A percentile compares a stretch with the other conserved stretches of the same genome.
Conservation (phyloP, 2,888 invertebrate species). For the Diaperis boleti region DNA sequence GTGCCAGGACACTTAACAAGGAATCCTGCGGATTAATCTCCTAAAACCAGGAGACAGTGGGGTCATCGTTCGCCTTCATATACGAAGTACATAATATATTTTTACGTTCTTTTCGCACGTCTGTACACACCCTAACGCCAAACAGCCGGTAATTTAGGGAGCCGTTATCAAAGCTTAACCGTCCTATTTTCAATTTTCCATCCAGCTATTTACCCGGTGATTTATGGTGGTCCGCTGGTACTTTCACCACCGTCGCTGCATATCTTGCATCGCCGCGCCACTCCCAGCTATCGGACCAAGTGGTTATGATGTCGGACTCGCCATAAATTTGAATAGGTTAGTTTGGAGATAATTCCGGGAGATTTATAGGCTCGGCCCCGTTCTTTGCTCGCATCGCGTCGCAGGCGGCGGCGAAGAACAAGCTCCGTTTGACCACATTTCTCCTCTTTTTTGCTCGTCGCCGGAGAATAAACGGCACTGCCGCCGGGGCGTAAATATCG, state of each 20-base stretch:
- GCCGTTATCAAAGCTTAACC: constrained; percentile 77
- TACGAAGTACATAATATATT: too few species aligned
- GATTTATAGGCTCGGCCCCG: too few species aligned
- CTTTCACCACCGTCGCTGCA: constrained; percentile 69
- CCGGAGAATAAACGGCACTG: too few species aligned
- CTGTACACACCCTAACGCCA: too few species aligned
- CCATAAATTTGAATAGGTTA: constrained; percentile 62
- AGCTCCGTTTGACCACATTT: too few species aligned
- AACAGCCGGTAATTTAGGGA: constrained; percentile 74
- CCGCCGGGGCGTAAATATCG: too few species aligned
- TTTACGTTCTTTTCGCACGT: too few species aligned
- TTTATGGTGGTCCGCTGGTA: constrained; percentile 66
- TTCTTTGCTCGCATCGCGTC: too few species aligned
- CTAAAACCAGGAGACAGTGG: constrained; percentile 64
- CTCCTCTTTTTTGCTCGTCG: too few species aligned
- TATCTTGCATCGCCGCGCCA: constrained; percentile 73
- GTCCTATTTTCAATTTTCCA: constrained; percentile 62
- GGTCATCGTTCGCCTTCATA: too few species aligned
- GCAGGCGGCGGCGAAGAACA: too few species aligned
- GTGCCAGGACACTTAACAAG: constrained; percentile 51
- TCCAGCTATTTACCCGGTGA: constrained; percentile 61
- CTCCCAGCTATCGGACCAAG: constrained; percentile 70
- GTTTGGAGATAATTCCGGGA: too few species aligned
- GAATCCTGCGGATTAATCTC: constrained; percentile 46
- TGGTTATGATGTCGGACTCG: constrained; percentile 74